phyloP scores from a whole-genome alignment of 2,797 vertebrate genomes.

The Lemur catta region DNA sequence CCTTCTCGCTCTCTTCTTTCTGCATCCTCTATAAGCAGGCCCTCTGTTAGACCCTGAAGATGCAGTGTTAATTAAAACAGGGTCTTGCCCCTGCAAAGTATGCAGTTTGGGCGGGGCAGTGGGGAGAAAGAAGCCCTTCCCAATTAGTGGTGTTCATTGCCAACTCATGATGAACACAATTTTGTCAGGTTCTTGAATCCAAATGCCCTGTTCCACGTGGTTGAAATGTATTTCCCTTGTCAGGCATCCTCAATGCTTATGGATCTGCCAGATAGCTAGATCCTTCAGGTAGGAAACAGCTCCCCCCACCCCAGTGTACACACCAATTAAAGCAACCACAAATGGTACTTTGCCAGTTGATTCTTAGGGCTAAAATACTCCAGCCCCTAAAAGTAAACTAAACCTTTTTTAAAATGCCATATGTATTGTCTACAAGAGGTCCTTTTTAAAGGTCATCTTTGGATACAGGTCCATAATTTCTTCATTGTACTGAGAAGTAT shows the following conservation, averaged over 20 bases:
- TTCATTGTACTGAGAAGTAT: slow-evolving; percentile 34
- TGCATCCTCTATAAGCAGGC: neutral
- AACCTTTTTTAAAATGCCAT: neutral
- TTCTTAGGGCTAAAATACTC: neutral
- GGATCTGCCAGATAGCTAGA: neutral
- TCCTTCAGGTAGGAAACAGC: neutral
- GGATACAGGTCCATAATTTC: neutral
- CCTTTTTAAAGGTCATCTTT: neutral
- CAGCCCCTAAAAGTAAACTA: neutral
- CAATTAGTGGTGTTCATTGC: neutral
- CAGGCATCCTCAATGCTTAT: neutral
- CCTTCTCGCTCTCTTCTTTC: neutral
- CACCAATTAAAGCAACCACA: neutral
- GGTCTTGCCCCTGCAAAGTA: neutral
- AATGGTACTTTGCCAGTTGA: neutral
- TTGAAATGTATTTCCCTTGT: neutral
- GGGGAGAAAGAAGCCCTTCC: neutral
- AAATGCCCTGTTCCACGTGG: neutral
- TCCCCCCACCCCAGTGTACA: neutral
- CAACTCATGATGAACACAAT: neutral
- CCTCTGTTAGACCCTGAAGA: neutral
- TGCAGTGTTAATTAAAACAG: neutral
- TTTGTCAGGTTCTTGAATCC: neutral
- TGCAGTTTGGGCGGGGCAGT: neutral
- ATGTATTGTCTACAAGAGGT: neutral